Evolutionary conservation across 2,888 invertebrate genomes (phyloP), one percentile per base, ranked within the genome.

Genomic region (Labia minor): DNA sequence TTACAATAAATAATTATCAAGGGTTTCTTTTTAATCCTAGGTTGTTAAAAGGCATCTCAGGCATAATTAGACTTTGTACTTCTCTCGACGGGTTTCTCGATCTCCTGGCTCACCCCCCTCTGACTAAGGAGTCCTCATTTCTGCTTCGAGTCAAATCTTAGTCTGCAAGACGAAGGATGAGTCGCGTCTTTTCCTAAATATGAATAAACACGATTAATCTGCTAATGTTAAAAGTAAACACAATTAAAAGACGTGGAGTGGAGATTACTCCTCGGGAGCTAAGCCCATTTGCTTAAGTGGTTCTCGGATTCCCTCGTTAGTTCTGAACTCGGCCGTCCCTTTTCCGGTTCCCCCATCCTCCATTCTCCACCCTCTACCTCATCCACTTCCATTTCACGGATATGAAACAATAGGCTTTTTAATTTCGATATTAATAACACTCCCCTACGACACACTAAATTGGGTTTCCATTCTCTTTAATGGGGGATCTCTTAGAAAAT

Each of bases 211-310:
- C 49, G 16, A 49, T 49, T 49, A 49, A 49, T 49, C 49, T 49
- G 49, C 49, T 49, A 49, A 49, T 49, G 49, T 49, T 49, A 49
- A 49, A 49, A 49, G 49, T 49, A 49, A 49, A 49, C 49, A 49
- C 49, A 49, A 49, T 49, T 49, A 49, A 49, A 49, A 49, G 49
- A 49, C 49, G 26, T 26, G 4, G 16, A 49, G 49, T 49, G n/a
- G 49, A 49, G 49, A 49, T 49, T 49, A 49, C 14, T 49, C 49
- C n/a, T 16, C n/a, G n/a, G 14, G 49, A 3, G 49, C 49, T 14
- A 49, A 26, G 49, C n/a, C 49, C 49, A 49, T 49, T 49, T 49
- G 49, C 49, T 49, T 49, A 49, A 49, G 49, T 49, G 49, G 49
- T 49, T 49, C 49, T 49, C 2, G 49, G 26, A 26, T 26, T 26